phyloP scores from a whole-genome alignment of 2,113 vertebrate species.

The Istiophorus platypterus region DNA sequence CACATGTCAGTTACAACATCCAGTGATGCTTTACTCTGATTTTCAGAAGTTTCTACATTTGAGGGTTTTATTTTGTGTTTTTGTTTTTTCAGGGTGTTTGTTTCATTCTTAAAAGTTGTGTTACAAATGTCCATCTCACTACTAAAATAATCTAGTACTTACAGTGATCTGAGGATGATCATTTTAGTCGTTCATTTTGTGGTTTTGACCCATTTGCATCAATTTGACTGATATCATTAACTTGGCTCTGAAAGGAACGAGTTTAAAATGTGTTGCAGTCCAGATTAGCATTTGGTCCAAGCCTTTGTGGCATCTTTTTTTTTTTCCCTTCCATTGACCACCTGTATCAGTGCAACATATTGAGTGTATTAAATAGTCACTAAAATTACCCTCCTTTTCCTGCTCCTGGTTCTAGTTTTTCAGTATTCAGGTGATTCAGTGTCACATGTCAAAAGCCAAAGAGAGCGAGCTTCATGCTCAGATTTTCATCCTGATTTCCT shows the following conservation, averaged over 20 bases:
- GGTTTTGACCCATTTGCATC: no score
- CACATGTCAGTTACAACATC: no score
- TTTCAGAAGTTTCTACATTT: no score
- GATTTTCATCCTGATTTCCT: background rate
- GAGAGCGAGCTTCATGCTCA: background rate
- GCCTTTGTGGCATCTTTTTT: background rate
- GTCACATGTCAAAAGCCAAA: background rate
- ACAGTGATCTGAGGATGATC: background rate
- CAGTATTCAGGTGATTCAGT: background rate
- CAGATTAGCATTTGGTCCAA: background rate
- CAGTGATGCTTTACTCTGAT: no score
- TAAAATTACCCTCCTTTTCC: background rate
- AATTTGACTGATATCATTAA: background rate
- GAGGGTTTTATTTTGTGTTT: background rate
- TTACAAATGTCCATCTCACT: background rate
- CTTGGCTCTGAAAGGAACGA: background rate
- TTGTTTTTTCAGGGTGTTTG: background rate
- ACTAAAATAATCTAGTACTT: background rate
- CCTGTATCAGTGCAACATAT: no score
- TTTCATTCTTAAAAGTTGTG: background rate
- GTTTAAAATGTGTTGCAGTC: background rate
- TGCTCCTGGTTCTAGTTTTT: background rate
- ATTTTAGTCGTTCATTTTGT: no score
- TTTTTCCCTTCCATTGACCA: no score
- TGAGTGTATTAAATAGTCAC: background rate